phyloP scores from a whole-genome alignment of 1,140 invertebrate species.

The Melipona quadrifasciata region DNA sequence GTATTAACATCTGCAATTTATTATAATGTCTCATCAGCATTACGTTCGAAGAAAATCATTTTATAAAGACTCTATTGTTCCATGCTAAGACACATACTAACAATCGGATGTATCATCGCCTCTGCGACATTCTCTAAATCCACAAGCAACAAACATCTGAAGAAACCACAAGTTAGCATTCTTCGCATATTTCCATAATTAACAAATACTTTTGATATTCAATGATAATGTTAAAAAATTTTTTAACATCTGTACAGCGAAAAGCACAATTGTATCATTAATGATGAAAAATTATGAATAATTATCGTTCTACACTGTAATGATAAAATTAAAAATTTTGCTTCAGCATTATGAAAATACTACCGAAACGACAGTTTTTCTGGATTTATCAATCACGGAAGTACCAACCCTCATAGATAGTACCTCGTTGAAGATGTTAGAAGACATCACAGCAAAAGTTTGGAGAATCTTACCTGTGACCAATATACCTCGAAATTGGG shows the following conservation, averaged over 20 bases:
- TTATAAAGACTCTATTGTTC: neutral
- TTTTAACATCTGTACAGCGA: too few species aligned
- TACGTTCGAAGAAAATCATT: neutral
- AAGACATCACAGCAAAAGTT: slow-evolving; percentile 35
- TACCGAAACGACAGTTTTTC: too few species aligned
- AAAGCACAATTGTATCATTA: too few species aligned
- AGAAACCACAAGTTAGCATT: neutral
- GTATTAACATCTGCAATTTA: too few species aligned
- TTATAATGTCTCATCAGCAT: neutral
- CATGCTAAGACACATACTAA: slow-evolving; percentile 7
- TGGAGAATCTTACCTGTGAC: slow-evolving; percentile 33
- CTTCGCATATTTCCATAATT: neutral
- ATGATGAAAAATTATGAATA: too few species aligned
- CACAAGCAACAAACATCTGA: neutral
- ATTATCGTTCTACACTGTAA: too few species aligned
- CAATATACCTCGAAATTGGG: slow-evolving; percentile 26
- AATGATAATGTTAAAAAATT: too few species aligned
- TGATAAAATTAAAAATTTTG: neutral
- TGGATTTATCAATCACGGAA: neutral
- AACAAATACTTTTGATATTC: too few species aligned
- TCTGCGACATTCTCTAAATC: neutral
- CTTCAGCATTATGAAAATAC: neutral
- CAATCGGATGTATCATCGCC: neutral
- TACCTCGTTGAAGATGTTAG: slow-evolving; percentile 30
- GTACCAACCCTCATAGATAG: neutral